Conservation (phyloP, 2,888 invertebrate genomes). For the Pandemis cinnamomeana region DNA sequence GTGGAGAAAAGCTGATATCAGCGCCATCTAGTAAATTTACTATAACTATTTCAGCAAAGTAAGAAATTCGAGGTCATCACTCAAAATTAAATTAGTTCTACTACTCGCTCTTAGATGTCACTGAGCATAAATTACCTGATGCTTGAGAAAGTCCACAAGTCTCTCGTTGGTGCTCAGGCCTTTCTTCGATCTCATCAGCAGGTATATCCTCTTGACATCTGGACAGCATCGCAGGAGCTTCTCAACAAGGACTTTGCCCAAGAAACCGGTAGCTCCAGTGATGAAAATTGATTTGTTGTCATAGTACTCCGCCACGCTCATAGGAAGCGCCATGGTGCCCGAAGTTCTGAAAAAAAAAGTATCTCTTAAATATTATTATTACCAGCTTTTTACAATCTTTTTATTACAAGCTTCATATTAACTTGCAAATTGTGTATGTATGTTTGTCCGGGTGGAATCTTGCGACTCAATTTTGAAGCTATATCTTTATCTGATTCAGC, state of each 20-base stretch:
- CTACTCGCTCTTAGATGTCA: slow-evolving; percentile 43
- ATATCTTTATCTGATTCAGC: no score
- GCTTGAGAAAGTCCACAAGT: slow-evolving; percentile 84
- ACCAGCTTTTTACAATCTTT: no score
- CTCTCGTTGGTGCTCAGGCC: slow-evolving; percentile 86
- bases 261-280: slow-evolving; percentile 93
- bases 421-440: no score
- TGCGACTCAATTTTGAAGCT: no score
- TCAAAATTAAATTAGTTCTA: background rate
- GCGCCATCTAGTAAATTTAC: background rate
- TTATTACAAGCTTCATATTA: no score
- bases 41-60: background rate
- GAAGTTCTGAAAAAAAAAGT: slow-evolving; percentile 31
- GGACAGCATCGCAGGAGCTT: slow-evolving; percentile 90
- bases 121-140: slow-evolving; percentile 67
- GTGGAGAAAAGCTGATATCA: slow-evolving; percentile 39
- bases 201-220: slow-evolving; percentile 86
- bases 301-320: slow-evolving; percentile 84
- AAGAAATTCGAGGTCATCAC: background rate
- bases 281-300: slow-evolving; percentile 87
- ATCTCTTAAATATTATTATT: no score
- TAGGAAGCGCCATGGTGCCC: slow-evolving; percentile 65
- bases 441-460: no score
- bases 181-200: slow-evolving; percentile 89
- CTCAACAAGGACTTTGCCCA: slow-evolving; percentile 93